Evolutionary conservation across 2,113 vertebrate species (phyloP).

Genomic region (Columbina picui): DNA sequence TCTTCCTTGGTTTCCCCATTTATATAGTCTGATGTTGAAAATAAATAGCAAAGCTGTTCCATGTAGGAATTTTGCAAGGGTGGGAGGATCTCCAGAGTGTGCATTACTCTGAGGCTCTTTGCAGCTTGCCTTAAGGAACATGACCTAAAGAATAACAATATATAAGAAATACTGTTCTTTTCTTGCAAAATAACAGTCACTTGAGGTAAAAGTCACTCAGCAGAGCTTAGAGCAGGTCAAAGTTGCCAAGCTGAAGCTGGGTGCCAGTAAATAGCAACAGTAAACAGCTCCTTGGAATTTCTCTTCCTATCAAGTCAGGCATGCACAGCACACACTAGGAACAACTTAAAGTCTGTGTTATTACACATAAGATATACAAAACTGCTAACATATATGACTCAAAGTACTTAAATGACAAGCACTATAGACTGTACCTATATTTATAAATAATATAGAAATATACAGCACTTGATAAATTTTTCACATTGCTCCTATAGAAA

Average conservation of each 20-base stretch:
- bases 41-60: not conserved
- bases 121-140: not conserved
- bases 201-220: not conserved
- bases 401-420: not conserved
- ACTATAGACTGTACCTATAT: not conserved
- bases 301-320: not conserved
- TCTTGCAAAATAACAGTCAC: not conserved
- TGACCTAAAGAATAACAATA: not conserved
- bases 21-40: not conserved
- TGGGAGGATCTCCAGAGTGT: accelerated
- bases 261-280: not conserved
- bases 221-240: not conserved
- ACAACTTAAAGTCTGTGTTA: not conserved
- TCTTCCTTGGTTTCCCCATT: not conserved
- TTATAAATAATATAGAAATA: not conserved
- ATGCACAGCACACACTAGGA: accelerated
- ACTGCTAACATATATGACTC: not conserved
- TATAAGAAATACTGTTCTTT: not conserved
- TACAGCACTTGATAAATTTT: not conserved
- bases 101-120: not conserved
- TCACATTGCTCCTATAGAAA: not conserved
- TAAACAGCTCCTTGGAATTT: not conserved
- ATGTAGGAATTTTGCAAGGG: not conserved
- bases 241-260: not conserved
- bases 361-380: not conserved